These are phyloP conservation scores for Melieria omissa DNA, from an alignment of 2,888 invertebrate genomes.

Conservation along the genomic window DNA sequence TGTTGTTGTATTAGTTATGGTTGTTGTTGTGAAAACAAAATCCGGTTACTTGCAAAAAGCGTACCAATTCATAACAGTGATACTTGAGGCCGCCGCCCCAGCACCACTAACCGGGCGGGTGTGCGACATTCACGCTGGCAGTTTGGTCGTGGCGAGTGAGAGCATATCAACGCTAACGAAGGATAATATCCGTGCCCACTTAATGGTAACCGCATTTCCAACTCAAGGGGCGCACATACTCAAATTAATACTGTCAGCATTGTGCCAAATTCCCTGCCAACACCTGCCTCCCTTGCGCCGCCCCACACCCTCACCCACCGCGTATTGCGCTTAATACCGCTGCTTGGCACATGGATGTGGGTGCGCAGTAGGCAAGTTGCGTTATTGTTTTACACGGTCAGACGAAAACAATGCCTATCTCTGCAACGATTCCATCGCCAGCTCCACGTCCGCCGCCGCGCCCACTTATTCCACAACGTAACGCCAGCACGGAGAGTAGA, in stretches of 20 bases:
- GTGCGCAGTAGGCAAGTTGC: neutral
- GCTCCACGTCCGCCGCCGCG: neutral
- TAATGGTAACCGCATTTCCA: neutral
- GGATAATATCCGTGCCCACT: slow-evolving; percentile 21
- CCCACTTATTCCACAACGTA: neutral
- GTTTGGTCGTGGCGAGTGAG: slow-evolving; percentile 3
- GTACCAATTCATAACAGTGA: neutral
- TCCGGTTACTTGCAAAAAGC: neutral
- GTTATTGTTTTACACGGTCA: slow-evolving; percentile 29
- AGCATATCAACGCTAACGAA: slow-evolving; percentile 23
- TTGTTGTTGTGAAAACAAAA: neutral
- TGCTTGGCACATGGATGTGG: too few relatives aligned
- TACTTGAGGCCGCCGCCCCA: neutral
- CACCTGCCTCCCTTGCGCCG: neutral
- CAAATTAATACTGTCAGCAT: neutral
- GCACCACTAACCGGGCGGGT: neutral
- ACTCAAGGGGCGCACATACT: neutral
- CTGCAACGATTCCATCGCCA: neutral
- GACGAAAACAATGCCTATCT: slow-evolving; percentile 16
- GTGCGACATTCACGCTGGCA: slow-evolving; percentile 1
- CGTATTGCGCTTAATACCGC: neutral
- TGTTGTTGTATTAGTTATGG: neutral
- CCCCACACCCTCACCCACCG: neutral
- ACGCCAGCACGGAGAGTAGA: too few relatives aligned
- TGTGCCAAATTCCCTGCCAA: neutral